Conservation (phyloP, 1,140 invertebrate genomes). For the Brachionus asplanchnoidis region DNA sequence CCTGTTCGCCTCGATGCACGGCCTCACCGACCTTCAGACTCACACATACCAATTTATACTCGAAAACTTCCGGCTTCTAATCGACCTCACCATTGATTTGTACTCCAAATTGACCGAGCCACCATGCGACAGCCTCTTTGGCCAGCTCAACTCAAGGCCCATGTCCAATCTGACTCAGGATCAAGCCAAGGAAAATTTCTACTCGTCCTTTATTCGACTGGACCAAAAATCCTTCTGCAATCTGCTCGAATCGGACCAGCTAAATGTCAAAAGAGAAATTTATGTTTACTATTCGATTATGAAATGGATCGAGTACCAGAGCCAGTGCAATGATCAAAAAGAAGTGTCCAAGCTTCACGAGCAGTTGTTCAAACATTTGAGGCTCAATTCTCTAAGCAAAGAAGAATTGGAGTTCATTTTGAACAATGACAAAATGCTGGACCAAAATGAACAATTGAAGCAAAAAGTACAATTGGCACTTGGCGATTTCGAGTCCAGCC, state of each 20-base stretch:
- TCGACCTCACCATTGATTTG: neutral
- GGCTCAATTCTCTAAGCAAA: neutral
- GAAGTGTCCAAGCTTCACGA: neutral
- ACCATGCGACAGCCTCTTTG: constrained; percentile 43
- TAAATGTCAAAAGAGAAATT: constrained; percentile 55
- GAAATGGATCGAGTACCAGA: constrained; percentile 55
- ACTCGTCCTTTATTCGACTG: constrained; percentile 43
- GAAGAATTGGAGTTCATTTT: constrained; percentile 12
- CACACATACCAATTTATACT: constrained; percentile 50
- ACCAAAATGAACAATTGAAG: neutral
- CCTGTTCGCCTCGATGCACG: constrained; percentile 54
- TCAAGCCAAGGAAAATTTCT: constrained; percentile 50
- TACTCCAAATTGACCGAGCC: constrained; percentile 35
- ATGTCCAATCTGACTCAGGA: constrained; percentile 52
- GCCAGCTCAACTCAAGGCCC: constrained; percentile 45
- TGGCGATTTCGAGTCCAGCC: neutral
- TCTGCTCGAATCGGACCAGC: constrained; percentile 47
- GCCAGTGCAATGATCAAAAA: neutral
- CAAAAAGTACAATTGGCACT: neutral
- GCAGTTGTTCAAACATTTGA: constrained; percentile 20
- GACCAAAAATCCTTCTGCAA: constrained; percentile 15
- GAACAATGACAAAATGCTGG: neutral
- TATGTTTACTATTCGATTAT: constrained; percentile 56
- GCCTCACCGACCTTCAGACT: constrained; percentile 51
- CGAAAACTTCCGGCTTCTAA: constrained; percentile 50